Conservation (phyloP, 1,140 invertebrate species). For the Drosophila ambigua region DNA sequence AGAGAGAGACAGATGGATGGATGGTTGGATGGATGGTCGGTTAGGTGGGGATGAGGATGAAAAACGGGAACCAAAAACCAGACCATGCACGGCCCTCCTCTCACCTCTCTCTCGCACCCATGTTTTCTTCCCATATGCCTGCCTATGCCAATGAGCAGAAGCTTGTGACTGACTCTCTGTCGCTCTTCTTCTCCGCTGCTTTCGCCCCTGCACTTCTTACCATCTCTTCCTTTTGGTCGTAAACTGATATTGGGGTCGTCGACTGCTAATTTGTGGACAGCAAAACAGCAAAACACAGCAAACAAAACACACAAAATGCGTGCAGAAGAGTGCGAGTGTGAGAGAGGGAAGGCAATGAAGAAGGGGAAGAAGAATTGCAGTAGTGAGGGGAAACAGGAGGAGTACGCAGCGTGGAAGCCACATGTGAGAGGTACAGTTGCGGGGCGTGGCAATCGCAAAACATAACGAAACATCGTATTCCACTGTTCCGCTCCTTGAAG, state of each 20-base stretch:
- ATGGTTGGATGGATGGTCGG: no score
- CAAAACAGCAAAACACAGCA: conserved; percentile 21
- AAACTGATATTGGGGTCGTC: conserved; percentile 81
- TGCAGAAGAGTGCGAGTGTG: conserved; percentile 35
- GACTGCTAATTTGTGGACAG: conserved; percentile 79
- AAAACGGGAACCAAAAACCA: neutral
- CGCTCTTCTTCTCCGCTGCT: neutral
- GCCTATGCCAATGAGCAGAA: conserved; percentile 34
- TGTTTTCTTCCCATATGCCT: conserved; percentile 5
- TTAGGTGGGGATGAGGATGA: conserved; percentile 11
- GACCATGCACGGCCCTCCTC: conserved; percentile 2
- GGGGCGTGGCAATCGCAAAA: conserved; percentile 50
- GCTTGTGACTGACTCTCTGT: no score
- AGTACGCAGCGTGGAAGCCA: conserved; percentile 20
- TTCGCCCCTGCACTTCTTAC: conserved; percentile 9
- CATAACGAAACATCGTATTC: neutral
- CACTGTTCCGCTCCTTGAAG: neutral
- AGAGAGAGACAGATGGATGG: no score
- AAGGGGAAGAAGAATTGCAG: conserved; percentile 20
- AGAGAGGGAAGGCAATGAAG: conserved; percentile 39
- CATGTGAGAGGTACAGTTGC: conserved; percentile 64
- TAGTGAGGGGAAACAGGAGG: neutral
- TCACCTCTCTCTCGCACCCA: no score
- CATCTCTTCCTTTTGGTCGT: conserved; percentile 50
- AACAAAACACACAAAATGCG: conserved; percentile 54